phyloP scores from a whole-genome alignment of 1,140 invertebrate genomes.

The Ctenoplectra terminalis region DNA sequence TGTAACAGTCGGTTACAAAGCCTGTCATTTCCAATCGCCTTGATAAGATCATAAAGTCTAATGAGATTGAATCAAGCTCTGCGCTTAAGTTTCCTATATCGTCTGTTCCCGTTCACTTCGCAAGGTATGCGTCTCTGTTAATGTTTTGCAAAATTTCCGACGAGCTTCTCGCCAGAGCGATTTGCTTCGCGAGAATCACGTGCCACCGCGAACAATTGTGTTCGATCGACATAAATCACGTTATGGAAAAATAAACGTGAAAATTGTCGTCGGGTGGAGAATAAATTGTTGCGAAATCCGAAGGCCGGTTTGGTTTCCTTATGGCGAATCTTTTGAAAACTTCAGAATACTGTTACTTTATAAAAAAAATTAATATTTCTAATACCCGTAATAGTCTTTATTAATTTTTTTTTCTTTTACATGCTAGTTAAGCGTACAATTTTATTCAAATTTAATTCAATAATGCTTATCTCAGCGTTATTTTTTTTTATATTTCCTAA shows the following conservation, averaged over 20 bases:
- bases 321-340: too few species aligned
- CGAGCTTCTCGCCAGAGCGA: not conserved
- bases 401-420: too few species aligned
- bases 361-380: too few species aligned
- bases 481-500: too few species aligned
- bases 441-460: too few species aligned
- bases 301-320: not conserved
- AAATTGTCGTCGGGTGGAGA: too few species aligned
- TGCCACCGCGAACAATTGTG: not conserved
- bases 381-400: too few species aligned
- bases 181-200: not conserved
- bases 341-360: too few species aligned
- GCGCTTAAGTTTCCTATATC: conserved; percentile 26
- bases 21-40: conserved; percentile 51
- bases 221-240: not conserved
- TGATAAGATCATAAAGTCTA: conserved; percentile 55
- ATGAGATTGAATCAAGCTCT: conserved; percentile 44
- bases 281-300: not conserved
- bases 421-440: too few species aligned
- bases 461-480: too few species aligned
- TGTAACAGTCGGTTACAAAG: conserved; percentile 40
- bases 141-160: not conserved
- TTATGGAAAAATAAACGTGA: not conserved
- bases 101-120: not conserved
- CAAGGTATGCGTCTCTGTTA: not conserved